Percentiles rank a stretch among this genome's conserved stretches.
phyloP scores from a whole-genome alignment of 2,888 invertebrate genomes.

The Plemyria rubiginata region DNA sequence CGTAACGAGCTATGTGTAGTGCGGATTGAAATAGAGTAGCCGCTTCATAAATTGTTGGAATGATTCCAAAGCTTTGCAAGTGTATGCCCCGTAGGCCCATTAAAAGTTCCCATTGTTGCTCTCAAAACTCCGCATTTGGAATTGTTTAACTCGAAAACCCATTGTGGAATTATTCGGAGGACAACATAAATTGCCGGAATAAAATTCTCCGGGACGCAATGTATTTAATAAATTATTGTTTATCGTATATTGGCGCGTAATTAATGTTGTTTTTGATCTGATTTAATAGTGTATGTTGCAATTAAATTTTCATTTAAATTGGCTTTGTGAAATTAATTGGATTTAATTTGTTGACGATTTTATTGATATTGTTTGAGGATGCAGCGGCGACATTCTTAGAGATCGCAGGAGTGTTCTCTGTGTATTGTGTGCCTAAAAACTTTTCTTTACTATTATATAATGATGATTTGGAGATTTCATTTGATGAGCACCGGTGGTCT shows the following conservation, averaged over 20 bases:
- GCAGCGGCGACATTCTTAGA: too few species aligned
- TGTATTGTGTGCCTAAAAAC: too few species aligned
- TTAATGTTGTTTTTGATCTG: conserved; percentile 40
- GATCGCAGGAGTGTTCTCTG: too few species aligned
- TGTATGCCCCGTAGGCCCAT: conserved; percentile 66
- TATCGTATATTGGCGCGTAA: conserved; percentile 37
- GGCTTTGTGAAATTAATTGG: not conserved
- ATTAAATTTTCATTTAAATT: conserved; percentile 26
- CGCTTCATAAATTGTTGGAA: conserved; percentile 53
- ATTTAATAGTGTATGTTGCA: conserved; percentile 18
- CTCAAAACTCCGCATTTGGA: conserved; percentile 50
- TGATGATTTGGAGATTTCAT: too few species aligned
- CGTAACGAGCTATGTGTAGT: conserved; percentile 25
- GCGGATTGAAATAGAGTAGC: conserved; percentile 34
- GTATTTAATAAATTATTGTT: conserved; percentile 53
- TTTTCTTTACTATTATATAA: too few species aligned
- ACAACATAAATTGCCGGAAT: conserved; percentile 55
- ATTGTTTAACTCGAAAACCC: conserved; percentile 45
- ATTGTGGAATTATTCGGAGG: conserved; percentile 56
- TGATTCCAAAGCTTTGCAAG: conserved; percentile 54
- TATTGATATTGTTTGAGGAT: too few species aligned
- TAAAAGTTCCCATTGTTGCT: conserved; percentile 66
- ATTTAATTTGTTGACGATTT: too few species aligned
- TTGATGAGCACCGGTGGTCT: too few species aligned
- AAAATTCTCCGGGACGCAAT: conserved; percentile 46